These are phyloP conservation scores for Alligator mississippiensis DNA, from an alignment of 2,113 vertebrate genomes.

Conservation along the genomic window DNA sequence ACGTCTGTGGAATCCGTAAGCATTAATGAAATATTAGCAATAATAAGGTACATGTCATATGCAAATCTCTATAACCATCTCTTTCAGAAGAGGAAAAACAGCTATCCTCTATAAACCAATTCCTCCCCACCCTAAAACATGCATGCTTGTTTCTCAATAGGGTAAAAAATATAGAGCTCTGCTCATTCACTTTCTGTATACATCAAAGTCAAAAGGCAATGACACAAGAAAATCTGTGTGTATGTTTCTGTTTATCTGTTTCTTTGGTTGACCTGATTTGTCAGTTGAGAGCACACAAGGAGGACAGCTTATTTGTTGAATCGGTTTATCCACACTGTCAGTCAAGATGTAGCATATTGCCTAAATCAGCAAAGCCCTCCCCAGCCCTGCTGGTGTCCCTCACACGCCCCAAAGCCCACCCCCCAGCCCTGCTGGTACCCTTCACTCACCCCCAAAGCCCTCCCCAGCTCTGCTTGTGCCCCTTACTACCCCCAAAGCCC, in stretches of 20 bases:
- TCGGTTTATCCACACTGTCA: conserved; percentile 33
- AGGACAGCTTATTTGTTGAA: conserved; percentile 29
- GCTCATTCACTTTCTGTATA: background rate
- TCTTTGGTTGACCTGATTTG: conserved; percentile 54
- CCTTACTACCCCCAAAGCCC: too few species aligned
- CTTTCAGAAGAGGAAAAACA: background rate
- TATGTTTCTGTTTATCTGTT: background rate
- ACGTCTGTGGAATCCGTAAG: background rate
- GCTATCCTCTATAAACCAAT: background rate
- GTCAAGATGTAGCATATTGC: background rate
- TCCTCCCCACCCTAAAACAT: background rate
- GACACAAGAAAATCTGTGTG: conserved; percentile 1
- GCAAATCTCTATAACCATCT: background rate
- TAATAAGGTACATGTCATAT: background rate
- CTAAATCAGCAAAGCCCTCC: conserved; percentile 30
- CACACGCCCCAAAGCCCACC: too few species aligned
- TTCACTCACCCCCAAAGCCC: too few species aligned
- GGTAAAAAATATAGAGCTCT: background rate
- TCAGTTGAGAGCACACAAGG: background rate
- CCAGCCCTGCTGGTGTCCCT: too few species aligned
- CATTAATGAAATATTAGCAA: background rate
- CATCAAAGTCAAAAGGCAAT: background rate
- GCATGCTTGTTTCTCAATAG: background rate
- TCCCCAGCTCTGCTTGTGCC: too few species aligned
- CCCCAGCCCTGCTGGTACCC: too few species aligned